Conservation (phyloP, 2,113 vertebrate genomes). For the Chaetodon trifascialis region DNA sequence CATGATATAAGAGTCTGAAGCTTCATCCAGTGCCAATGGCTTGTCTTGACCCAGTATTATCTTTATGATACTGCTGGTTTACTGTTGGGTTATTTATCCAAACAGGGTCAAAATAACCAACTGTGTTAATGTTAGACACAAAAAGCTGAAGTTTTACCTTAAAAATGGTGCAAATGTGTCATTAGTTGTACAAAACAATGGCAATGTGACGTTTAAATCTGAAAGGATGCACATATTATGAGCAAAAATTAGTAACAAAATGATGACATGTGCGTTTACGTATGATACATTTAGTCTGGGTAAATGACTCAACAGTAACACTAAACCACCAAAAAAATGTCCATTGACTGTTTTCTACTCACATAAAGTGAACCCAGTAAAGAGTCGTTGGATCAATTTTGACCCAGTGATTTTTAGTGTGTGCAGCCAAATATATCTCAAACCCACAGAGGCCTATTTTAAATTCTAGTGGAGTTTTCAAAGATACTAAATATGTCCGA, state of each 20-base stretch:
- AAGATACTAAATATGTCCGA: neutral
- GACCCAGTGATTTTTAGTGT: neutral
- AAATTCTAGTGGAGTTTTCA: neutral
- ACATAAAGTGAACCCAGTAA: neutral
- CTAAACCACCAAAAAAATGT: neutral
- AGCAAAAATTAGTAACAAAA: neutral
- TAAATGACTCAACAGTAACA: neutral
- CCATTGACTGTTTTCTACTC: neutral
- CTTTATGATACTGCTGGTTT: neutral
- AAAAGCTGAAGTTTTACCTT: neutral
- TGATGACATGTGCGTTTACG: neutral
- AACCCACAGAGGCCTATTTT: neutral
- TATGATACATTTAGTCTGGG: neutral
- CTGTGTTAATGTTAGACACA: neutral
- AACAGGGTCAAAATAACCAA: neutral
- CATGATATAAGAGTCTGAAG: constrained; percentile 5
- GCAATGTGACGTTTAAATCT: neutral
- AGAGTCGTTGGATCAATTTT: neutral
- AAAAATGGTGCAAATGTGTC: no score
- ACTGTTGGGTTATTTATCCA: neutral
- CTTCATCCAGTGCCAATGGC: neutral
- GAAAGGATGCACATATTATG: neutral
- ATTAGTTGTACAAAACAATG: neutral
- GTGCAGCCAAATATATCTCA: neutral
- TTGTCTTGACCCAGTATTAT: neutral